A percentile compares a stretch with the other conserved stretches of the same genome.
phyloP scores from a whole-genome alignment of 2,888 invertebrate species.

The Sinotaia quadrata region DNA sequence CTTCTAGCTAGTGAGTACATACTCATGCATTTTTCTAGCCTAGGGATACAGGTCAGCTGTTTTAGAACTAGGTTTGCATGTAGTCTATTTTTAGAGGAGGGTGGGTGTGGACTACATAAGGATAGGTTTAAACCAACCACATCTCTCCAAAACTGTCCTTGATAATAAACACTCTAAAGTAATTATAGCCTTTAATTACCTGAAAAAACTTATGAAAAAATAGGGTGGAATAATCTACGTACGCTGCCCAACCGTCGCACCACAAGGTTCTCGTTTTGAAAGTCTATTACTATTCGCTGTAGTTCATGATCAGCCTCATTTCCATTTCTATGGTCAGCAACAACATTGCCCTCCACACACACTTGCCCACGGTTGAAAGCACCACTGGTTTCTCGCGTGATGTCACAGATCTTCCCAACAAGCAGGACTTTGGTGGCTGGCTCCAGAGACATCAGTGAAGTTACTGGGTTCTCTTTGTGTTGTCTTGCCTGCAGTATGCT shows the following conservation, averaged over 20 bases:
- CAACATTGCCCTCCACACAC: slow-evolving; percentile 41
- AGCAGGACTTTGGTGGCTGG: slow-evolving; percentile 44
- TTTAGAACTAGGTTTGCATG: too few species aligned
- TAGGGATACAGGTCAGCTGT: too few species aligned
- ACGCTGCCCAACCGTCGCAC: slow-evolving; percentile 35
- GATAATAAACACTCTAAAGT: too few species aligned
- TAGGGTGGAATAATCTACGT: too few species aligned
- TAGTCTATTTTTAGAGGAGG: too few species aligned
- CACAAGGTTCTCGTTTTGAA: slow-evolving; percentile 68
- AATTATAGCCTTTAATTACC: too few species aligned
- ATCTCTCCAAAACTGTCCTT: too few species aligned
- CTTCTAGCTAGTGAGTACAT: too few species aligned
- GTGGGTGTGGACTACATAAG: too few species aligned
- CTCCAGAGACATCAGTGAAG: slow-evolving; percentile 51
- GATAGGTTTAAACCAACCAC: too few species aligned
- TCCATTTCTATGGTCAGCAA: neutral
- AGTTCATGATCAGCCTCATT: slow-evolving; percentile 15
- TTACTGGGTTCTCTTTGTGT: slow-evolving; percentile 48
- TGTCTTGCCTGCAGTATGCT: slow-evolving; percentile 54
- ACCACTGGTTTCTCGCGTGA: slow-evolving; percentile 54
- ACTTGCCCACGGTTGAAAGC: slow-evolving; percentile 61
- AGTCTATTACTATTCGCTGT: slow-evolving; percentile 49
- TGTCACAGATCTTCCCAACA: slow-evolving; percentile 60
- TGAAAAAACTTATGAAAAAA: too few species aligned
- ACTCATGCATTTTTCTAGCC: too few species aligned